phyloP scores from a whole-genome alignment of 2,888 invertebrate species.

The Apantesis nais region DNA sequence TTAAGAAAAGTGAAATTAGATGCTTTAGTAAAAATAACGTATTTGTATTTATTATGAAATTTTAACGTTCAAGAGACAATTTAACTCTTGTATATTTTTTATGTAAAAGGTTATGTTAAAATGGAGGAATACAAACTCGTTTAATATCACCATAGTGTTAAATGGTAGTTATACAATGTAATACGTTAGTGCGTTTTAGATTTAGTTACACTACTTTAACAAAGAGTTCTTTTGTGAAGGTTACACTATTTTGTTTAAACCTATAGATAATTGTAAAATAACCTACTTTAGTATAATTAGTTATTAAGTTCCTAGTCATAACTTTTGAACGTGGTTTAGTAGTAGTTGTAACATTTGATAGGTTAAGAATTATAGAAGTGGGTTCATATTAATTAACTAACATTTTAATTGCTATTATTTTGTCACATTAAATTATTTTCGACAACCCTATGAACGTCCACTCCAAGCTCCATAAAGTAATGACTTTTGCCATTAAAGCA shows the following conservation, averaged over 20 bases:
- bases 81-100: not conserved
- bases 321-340: not conserved
- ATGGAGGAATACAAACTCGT: not conserved
- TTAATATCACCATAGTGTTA: not conserved
- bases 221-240: not conserved
- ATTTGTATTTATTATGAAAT: too few relatives aligned
- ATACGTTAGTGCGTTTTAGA: not conserved
- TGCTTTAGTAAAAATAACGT: not conserved
- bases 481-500: conserved; percentile 45
- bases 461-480: conserved; percentile 40
- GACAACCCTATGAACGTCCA: conserved; percentile 29
- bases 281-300: not conserved
- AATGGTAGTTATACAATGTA: not conserved
- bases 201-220: not conserved
- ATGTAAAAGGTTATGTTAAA: not conserved
- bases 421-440: not conserved
- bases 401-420: not conserved
- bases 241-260: not conserved
- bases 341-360: not conserved
- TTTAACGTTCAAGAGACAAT: not conserved
- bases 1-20: not conserved
- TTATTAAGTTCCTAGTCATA: not conserved
- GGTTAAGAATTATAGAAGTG: too few relatives aligned
- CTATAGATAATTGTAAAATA: not conserved
- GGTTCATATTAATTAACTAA: not conserved